These are phyloP conservation scores for Sebastes flavidus DNA, from an alignment of 2,797 vertebrate species.

Conservation along the genomic window DNA sequence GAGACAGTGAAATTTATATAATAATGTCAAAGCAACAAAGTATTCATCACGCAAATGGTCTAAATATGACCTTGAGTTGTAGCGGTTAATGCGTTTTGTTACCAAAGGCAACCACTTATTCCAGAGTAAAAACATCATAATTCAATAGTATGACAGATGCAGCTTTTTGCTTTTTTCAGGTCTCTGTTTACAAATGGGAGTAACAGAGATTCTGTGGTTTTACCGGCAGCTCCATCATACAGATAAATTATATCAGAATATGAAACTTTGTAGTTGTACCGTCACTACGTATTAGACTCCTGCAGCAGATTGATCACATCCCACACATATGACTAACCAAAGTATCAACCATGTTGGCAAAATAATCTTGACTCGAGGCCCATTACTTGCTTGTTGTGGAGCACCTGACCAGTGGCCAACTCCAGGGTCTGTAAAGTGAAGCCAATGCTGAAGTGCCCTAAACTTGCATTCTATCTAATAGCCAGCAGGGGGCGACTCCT, in stretches of 20 bases:
- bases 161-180: not conserved
- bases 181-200: not conserved
- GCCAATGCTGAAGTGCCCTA: too few species aligned
- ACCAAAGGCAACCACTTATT: constrained; percentile 42
- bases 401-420: too few species aligned
- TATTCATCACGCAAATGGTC: constrained; percentile 55
- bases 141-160: constrained; percentile 10
- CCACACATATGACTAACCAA: not conserved
- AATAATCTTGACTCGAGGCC: too few species aligned
- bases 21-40: constrained; percentile 30
- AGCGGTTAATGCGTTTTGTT: constrained; percentile 55
- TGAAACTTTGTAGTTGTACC: not conserved
- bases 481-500: too few species aligned
- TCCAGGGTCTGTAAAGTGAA: too few species aligned
- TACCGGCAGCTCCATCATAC: not conserved
- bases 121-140: constrained; percentile 34
- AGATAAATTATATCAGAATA: not conserved
- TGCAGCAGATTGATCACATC: not conserved
- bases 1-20: constrained; percentile 35
- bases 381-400: not conserved
- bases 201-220: not conserved
- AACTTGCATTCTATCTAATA: too few species aligned
- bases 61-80: constrained; percentile 36
- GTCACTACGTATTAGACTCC: not conserved
- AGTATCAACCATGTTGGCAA: not conserved